Percentiles rank a stretch among this genome's conserved stretches.
phyloP scores from a whole-genome alignment of 2,113 vertebrate genomes.

The Condylura cristata region DNA sequence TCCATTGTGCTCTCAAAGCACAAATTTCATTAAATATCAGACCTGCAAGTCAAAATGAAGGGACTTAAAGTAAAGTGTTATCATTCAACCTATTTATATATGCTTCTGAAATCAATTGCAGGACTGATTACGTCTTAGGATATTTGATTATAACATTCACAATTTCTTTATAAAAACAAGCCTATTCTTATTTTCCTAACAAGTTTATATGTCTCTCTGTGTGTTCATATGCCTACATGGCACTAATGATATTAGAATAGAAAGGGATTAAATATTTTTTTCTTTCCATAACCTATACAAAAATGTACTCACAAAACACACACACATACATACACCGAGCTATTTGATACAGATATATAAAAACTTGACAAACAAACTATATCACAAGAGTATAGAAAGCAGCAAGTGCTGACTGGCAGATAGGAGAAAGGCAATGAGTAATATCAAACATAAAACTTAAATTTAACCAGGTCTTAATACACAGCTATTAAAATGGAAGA shows the following conservation, averaged over 20 bases:
- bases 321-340: not conserved
- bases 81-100: not conserved
- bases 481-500: not conserved
- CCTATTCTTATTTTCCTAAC: not conserved
- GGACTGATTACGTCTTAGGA: not conserved
- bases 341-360: not conserved
- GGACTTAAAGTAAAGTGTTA: not conserved
- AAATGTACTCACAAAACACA: not conserved
- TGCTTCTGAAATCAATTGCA: not conserved
- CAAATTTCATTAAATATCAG: conserved; percentile 20
- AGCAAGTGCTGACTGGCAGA: not conserved
- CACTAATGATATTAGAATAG: not conserved
- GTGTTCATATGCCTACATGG: not conserved
- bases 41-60: not conserved
- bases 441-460: not conserved
- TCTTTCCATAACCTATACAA: not conserved
- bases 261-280: not conserved
- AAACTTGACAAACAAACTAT: not conserved
- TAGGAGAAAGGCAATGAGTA: not conserved
- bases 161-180: not conserved
- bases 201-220: not conserved
- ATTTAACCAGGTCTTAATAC: not conserved
- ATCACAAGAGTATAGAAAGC: not conserved
- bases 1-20: not conserved
- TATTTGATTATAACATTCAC: not conserved